Conservation (phyloP, 2,797 vertebrate species). For the Pipistrellus pipistrellus region DNA sequence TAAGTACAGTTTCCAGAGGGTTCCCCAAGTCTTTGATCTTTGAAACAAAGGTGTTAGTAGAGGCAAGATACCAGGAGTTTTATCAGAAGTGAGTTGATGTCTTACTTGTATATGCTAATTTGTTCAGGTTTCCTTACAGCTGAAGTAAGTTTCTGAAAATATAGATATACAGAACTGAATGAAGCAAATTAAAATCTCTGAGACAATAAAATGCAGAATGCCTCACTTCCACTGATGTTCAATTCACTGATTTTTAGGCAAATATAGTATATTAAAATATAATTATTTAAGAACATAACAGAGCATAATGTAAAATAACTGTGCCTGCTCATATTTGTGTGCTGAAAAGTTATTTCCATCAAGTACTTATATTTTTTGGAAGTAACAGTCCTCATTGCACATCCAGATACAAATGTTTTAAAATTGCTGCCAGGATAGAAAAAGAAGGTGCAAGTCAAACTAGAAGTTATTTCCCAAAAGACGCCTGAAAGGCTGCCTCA, state of each 20-base stretch:
- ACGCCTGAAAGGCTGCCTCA: neutral
- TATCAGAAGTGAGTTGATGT: neutral
- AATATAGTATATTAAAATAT: neutral
- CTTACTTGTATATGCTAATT: neutral
- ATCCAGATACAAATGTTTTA: neutral
- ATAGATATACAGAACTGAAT: neutral
- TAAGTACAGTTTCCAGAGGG: neutral
- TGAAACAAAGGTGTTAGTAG: neutral
- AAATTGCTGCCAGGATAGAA: neutral
- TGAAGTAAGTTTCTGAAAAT: neutral
- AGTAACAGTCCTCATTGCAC: neutral
- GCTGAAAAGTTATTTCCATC: neutral
- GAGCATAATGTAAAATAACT: neutral
- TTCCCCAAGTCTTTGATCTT: neutral
- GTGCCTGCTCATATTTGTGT: neutral
- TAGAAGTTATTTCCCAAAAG: neutral
- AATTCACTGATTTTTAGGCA: neutral
- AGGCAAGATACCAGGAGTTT: neutral
- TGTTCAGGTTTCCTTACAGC: neutral
- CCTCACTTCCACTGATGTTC: neutral
- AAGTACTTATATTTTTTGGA: neutral
- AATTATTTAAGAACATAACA: neutral
- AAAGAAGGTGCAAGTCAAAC: neutral
- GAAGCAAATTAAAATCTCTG: neutral
- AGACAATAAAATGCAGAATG: neutral